A percentile compares a stretch with the other conserved stretches of the same genome.
These are phyloP conservation scores for Pipistrellus pipistrellus DNA, from an alignment of 2,797 vertebrate genomes.

Conservation along the genomic window DNA sequence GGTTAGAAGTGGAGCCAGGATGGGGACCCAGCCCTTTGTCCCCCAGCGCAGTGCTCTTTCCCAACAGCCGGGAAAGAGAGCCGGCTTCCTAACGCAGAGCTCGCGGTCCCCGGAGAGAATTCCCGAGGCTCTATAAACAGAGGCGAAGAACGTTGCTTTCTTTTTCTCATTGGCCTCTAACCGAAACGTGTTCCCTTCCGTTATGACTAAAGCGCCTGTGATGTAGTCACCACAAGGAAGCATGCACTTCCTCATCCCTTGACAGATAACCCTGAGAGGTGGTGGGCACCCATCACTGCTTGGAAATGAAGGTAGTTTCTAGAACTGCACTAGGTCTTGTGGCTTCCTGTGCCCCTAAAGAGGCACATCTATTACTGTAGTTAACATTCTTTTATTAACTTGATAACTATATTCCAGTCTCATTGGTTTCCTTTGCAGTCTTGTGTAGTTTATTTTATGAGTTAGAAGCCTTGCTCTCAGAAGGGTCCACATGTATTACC, in stretches of 20 bases:
- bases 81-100: background rate
- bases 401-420: background rate
- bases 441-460: background rate
- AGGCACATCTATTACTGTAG: background rate
- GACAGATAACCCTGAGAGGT: background rate
- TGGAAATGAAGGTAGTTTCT: background rate
- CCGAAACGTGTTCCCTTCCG: background rate
- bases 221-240: background rate
- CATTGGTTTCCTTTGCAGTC: background rate
- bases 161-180: background rate
- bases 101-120: background rate
- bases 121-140: background rate
- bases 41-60: background rate
- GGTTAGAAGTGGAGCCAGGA: background rate
- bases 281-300: background rate
- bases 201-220: background rate
- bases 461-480: background rate
- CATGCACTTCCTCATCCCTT: background rate
- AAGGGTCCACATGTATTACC: background rate
- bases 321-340: background rate
- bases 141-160: background rate
- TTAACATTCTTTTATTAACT: background rate
- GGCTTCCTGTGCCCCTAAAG: background rate
- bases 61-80: background rate
- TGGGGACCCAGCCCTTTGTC: background rate